These are phyloP conservation scores for Sesamia inferens DNA, from an alignment of 2,888 invertebrate genomes.

Conservation along the genomic window DNA sequence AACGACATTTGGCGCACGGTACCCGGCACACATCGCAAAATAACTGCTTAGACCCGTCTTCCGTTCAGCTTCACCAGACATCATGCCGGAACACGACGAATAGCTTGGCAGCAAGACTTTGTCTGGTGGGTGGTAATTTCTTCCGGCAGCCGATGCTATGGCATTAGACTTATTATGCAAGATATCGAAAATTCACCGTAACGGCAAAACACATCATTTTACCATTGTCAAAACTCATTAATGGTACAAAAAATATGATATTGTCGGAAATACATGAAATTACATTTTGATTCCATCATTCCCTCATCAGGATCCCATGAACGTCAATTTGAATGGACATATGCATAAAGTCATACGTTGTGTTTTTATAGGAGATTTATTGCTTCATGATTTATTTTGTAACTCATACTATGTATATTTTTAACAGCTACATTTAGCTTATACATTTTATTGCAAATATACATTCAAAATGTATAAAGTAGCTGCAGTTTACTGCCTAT, in stretches of 20 bases:
- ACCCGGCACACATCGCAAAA: no score
- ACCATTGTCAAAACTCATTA: not conserved
- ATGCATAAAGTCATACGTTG: constrained; percentile 1
- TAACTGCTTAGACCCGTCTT: no score
- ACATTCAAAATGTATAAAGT: no score
- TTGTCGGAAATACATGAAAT: constrained; percentile 41
- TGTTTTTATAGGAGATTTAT: constrained; percentile 5
- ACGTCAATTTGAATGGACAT: constrained; percentile 41
- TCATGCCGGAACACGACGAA: no score
- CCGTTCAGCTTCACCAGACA: no score
- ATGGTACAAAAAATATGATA: constrained; percentile 31
- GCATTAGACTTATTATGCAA: no score
- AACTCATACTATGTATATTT: not conserved
- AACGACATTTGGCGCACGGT: no score
- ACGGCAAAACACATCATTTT: not conserved
- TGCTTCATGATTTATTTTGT: constrained; percentile 16
- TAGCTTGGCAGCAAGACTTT: no score
- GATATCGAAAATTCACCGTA: not conserved
- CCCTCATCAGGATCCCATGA: constrained; percentile 33
- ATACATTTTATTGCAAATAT: not conserved
- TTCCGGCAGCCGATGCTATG: no score
- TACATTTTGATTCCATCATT: constrained; percentile 41
- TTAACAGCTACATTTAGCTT: not conserved
- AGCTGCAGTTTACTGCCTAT: not conserved
- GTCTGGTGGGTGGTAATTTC: no score